phyloP scores from a whole-genome alignment of 2,113 vertebrate species.

The Pristiophorus japonicus region DNA sequence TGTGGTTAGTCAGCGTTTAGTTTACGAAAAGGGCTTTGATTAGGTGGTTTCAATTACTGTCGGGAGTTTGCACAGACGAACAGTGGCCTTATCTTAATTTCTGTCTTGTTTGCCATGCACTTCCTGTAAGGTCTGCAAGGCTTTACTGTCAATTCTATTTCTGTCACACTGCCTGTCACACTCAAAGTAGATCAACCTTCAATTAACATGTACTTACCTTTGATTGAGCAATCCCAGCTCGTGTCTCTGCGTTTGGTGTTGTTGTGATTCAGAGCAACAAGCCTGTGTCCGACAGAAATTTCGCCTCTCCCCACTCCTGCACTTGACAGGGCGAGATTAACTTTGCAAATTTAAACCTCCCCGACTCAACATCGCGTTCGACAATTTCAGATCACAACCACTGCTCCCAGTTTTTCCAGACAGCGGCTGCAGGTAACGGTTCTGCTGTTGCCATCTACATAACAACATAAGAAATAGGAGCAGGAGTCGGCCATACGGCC shows the following conservation, averaged over 20 bases:
- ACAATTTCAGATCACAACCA: background rate
- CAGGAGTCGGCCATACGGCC: too few relatives aligned
- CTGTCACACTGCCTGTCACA: background rate
- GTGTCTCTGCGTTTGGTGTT: too few relatives aligned
- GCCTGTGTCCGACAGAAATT: too few relatives aligned
- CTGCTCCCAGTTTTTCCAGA: background rate
- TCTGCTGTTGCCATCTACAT: background rate
- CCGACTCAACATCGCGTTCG: background rate
- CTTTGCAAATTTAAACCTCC: background rate
- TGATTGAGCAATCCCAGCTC: background rate
- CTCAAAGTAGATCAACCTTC: background rate
- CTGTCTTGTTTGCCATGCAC: too few relatives aligned
- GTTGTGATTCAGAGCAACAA: too few relatives aligned
- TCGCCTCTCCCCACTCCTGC: background rate
- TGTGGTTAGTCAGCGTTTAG: background rate
- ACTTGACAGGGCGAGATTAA: background rate
- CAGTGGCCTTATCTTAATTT: background rate
- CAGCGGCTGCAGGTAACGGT: too few relatives aligned
- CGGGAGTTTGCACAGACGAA: background rate
- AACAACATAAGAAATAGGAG: too few relatives aligned
- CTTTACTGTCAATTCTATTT: background rate
- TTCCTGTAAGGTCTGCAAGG: background rate
- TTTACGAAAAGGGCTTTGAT: background rate
- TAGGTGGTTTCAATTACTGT: background rate
- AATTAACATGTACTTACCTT: background rate